Base-by-base conservation (phyloP, 2,888 invertebrate species). In the Tachina lurida region DNA sequence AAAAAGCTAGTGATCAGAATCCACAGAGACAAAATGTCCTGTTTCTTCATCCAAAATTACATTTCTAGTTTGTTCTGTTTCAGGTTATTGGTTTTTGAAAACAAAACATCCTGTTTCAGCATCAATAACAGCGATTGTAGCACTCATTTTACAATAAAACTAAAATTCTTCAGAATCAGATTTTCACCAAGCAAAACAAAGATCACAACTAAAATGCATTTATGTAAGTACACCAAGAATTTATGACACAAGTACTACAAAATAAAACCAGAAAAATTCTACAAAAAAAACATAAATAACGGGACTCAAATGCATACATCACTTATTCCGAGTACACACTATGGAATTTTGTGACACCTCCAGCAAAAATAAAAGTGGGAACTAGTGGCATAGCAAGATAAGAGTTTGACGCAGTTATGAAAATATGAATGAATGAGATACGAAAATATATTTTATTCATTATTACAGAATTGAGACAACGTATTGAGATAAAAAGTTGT, bases 11-110 rank as follows among this genome's bases (percentile, higher is more conserved):
- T 54, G n/a, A 54, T 58, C 31, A 58, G 58, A 58, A 58, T n/a
- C n/a, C n/a, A n/a, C n/a, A n/a, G 22, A 22, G 22, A 56, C 56
- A 56, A 56, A 56, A 56, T 56, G 39, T 60, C 60, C 60, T 60
- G 60, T 60, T 60, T 60, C 41, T 60, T 39, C 39, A 60, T 41
- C 60, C 60, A 60, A 19, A 60, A 60, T 60, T 60, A 60, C 63
- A 65, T 77, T 77, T 68, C 60, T 68, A 77, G 77, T 77, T 77
- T 67, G 47, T 77, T 77, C 68, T 62, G 71, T 70, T 71, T 79
- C 43, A 70, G 62, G 62, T 79, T 79, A 22, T 70, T 79, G 78
- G 39, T 60, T 60, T 13, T 60, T 60, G 60, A 60, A 60, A 60
- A 60, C 60, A 41, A 60, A 41, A 60, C 60, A 39, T 1, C 41